Percentiles rank a stretch among this genome's conserved stretches.
These are phyloP conservation scores for Dendroctonus valens DNA, from an alignment of 1,140 invertebrate species.

Conservation along the genomic window DNA sequence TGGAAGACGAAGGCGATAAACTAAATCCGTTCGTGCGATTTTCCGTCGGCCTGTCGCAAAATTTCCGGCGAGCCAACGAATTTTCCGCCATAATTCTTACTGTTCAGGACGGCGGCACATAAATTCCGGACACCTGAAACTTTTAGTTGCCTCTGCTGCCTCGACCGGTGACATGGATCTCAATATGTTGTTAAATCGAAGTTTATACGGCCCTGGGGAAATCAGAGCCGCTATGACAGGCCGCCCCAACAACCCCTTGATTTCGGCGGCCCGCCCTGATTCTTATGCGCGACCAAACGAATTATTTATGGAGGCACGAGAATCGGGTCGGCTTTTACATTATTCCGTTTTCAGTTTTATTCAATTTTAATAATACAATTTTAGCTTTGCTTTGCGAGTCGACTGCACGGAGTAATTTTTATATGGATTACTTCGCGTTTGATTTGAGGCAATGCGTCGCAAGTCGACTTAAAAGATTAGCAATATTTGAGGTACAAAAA, in stretches of 20 bases:
- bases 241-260: slow-evolving; percentile 32
- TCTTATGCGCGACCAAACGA: slow-evolving; percentile 43
- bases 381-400: background rate
- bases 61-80: slow-evolving; percentile 8
- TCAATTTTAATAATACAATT: slow-evolving; percentile 34
- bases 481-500: too few species aligned
- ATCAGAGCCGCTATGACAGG: slow-evolving; percentile 46
- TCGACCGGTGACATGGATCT: slow-evolving; percentile 42
- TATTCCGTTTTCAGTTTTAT: slow-evolving; percentile 34
- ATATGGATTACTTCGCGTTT: too few species aligned
- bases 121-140: slow-evolving; percentile 32
- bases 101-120: slow-evolving; percentile 20
- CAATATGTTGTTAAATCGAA: slow-evolving; percentile 51
- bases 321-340: slow-evolving; percentile 36
- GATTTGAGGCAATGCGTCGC: too few species aligned
- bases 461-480: too few species aligned
- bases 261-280: slow-evolving; percentile 39
- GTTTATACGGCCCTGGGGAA: slow-evolving; percentile 50
- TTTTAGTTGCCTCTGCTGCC: slow-evolving; percentile 19
- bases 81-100: slow-evolving; percentile 26
- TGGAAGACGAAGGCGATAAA: too few species aligned
- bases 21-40: too few species aligned
- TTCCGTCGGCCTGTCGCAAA: too few species aligned
- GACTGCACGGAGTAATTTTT: too few species aligned
- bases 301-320: slow-evolving; percentile 45